Base-by-base conservation (phyloP, 2,888 invertebrate genomes). In the Tribolium freemani region DNA sequence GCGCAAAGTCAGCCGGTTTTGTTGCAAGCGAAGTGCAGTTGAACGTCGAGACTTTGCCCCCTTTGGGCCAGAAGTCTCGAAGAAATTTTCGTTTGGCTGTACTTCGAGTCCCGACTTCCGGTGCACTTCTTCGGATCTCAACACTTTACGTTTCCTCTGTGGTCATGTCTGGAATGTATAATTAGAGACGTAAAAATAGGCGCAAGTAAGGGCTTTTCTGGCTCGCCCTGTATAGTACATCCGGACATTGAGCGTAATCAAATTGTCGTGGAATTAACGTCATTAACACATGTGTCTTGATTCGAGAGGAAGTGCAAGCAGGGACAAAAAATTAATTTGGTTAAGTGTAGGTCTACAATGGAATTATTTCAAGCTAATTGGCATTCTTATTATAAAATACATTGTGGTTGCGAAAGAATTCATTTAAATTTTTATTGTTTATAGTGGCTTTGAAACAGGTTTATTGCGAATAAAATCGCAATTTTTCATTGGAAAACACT, bases 91-190 rank as follows among this genome's bases (percentile, higher is more conserved):
- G 66, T 38, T 30, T 13, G 58, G 57, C 63, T 70, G 71, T 64
- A 64, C 71, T 76, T 77, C 76, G 77, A 75, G 78, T 72, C 78
- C 75, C 79, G 30, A 67, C 67, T 67, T 67, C 67, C 67, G 26
- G 67, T 78, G 73, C 79, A 74, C 74, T 78, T 78, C 76, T 75
- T 76, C 71, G 71, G 69, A 73, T 74, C 69, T 64, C 75, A 72
- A 74, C 76, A 77, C 73, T 80, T 79, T 79, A 74, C 75, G 80
- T 81, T 85, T 86, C 84, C 85, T 85, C 82, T 81, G 75, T 74
- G 77, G 78, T 76, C 82, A 77, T 83, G 83, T 80, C 77, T 77
- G 72, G 85, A 83, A 85, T 85, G 68, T 80, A 79, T 83, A 84
- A 84, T 84, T 83, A 83, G 81, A 78, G 20, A 67, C 10, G 13